Percentiles rank a stretch among this genome's conserved stretches.
Conservation (phyloP, 2,888 invertebrate species). For the Hypsopygia costalis region DNA sequence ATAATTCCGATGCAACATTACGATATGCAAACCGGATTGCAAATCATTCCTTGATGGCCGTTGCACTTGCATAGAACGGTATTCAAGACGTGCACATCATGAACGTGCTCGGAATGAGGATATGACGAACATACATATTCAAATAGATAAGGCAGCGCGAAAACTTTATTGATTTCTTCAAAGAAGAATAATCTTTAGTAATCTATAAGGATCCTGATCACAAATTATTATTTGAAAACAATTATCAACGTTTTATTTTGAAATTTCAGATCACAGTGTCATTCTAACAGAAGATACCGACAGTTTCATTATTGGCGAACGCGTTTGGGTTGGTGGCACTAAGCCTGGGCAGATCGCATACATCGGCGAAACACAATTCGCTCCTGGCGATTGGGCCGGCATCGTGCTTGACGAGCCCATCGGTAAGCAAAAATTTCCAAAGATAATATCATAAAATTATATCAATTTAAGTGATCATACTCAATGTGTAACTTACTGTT, state of each 20-base stretch:
- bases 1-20: slow-evolving; percentile 43
- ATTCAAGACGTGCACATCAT: slow-evolving; percentile 56
- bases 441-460: slow-evolving; percentile 1
- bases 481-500: slow-evolving; percentile 23
- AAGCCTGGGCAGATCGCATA: slow-evolving; percentile 96
- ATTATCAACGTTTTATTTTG: slow-evolving; percentile 9
- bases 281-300: slow-evolving; percentile 94
- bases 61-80: slow-evolving; percentile 67
- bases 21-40: slow-evolving; percentile 59
- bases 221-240: not conserved
- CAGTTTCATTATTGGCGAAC: slow-evolving; percentile 97
- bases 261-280: slow-evolving; percentile 87
- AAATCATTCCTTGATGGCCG: slow-evolving; percentile 51
- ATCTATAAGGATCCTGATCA: no score
- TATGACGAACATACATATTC: slow-evolving; percentile 50
- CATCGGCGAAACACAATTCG: slow-evolving; percentile 97
- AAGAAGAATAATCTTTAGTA: slow-evolving; percentile 22
- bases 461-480: not conserved
- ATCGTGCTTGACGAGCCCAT: slow-evolving; percentile 97
- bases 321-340: slow-evolving; percentile 95
- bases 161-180: no score
- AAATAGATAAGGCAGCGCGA: no score
- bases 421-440: slow-evolving; percentile 81
- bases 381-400: slow-evolving; percentile 99
- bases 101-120: slow-evolving; percentile 50